Evolutionary conservation across 2,888 invertebrate species (phyloP).

Genomic region (Lamproptera curius): DNA sequence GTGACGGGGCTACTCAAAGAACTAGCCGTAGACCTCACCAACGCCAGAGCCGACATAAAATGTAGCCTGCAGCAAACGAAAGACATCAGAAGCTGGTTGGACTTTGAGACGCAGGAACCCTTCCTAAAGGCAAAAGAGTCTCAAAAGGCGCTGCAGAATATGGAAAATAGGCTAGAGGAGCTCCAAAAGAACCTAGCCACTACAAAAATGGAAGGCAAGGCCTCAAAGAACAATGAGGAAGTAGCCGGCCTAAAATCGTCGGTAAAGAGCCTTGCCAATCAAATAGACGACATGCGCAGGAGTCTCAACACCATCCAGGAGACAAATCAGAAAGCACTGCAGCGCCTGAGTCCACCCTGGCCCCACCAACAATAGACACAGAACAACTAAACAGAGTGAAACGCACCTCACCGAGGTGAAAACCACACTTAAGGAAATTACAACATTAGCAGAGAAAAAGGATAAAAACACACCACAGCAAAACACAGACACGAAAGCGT

Average conservation of each 20-base stretch:
- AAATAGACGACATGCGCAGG: no score
- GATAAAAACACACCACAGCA: background rate
- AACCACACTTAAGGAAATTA: no score
- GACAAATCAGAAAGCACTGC: no score
- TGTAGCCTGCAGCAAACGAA: slow-evolving; percentile 2
- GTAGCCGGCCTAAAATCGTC: background rate
- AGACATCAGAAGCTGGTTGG: slow-evolving; percentile 1
- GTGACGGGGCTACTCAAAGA: background rate
- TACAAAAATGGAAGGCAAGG: background rate
- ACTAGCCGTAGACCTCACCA: slow-evolving; percentile 3
- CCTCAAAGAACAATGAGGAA: background rate
- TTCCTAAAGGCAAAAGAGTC: background rate
- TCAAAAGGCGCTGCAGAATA: background rate
- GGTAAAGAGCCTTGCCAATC: no score
- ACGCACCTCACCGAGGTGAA: background rate
- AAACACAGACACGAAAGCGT: no score
- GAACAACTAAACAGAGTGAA: no score
- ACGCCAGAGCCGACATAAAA: slow-evolving; percentile 1
- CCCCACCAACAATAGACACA: no score
- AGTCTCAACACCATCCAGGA: no score
- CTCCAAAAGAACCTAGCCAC: background rate
- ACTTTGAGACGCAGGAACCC: slow-evolving; percentile 7
- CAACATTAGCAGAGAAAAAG: background rate
- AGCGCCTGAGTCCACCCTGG: no score
- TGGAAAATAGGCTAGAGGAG: background rate